A percentile compares a stretch with the other conserved stretches of the same genome.
These are phyloP conservation scores for Apodemus agrarius DNA, from an alignment of 2,797 vertebrate genomes.

Conservation along the genomic window DNA sequence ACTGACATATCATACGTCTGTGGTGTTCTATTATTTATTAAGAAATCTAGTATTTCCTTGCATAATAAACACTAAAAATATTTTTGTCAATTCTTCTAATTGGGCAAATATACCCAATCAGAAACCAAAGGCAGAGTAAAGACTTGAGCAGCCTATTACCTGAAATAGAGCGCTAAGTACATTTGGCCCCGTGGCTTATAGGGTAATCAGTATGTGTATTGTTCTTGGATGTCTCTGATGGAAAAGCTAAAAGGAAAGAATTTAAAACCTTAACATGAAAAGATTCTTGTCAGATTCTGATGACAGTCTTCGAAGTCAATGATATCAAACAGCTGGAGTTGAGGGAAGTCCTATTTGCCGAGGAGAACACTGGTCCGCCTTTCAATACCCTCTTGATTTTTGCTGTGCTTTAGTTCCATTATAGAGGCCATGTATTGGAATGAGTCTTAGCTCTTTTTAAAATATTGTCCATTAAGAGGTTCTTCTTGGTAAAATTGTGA, in stretches of 20 bases:
- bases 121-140: background rate
- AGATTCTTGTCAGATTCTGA: slow-evolving; percentile 60
- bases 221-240: slow-evolving; percentile 71
- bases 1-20: background rate
- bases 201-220: slow-evolving; percentile 64
- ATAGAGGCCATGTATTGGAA: slow-evolving; percentile 2
- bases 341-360: slow-evolving; percentile 29
- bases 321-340: slow-evolving; percentile 71
- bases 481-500: background rate
- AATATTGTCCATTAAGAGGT: background rate
- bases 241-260: slow-evolving; percentile 73
- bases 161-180: slow-evolving; percentile 31
- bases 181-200: background rate
- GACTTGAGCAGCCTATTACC: slow-evolving; percentile 37
- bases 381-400: slow-evolving; percentile 6
- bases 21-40: slow-evolving; percentile 21
- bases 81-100: slow-evolving; percentile 32
- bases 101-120: background rate
- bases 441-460: background rate
- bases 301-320: slow-evolving; percentile 74
- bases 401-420: background rate
- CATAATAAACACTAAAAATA: background rate
- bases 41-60: background rate
- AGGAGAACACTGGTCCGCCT: background rate
- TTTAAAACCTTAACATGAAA: slow-evolving; percentile 71